Percentiles rank a stretch among this genome's conserved stretches.
Evolutionary conservation across 1,140 invertebrate genomes (phyloP).

Genomic region (Procambarus clarkii): DNA sequence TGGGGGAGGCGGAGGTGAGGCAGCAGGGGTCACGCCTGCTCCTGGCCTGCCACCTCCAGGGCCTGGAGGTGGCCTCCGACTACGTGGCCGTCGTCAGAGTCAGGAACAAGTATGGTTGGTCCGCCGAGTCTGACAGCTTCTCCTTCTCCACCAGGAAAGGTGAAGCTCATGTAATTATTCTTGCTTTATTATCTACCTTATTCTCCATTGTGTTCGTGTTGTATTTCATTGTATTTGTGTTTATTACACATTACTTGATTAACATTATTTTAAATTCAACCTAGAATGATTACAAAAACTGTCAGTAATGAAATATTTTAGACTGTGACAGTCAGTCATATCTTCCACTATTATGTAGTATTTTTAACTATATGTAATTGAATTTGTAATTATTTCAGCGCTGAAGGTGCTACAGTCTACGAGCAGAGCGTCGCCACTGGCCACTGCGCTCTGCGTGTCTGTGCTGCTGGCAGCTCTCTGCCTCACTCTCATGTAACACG

Average conservation of each 20-base stretch:
- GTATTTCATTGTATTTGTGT: neutral
- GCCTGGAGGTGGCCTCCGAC: too few species aligned
- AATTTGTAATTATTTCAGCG: neutral
- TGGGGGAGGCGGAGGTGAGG: too few species aligned
- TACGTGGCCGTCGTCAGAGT: too few species aligned
- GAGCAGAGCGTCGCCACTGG: neutral
- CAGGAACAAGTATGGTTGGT: too few species aligned
- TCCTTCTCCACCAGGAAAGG: too few species aligned
- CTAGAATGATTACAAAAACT: neutral
- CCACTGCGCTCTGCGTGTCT: neutral
- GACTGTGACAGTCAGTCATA: neutral
- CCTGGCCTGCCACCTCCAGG: too few species aligned
- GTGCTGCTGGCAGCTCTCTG: neutral
- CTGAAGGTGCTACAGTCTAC: conserved; percentile 8
- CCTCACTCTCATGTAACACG: neutral
- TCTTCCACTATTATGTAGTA: neutral
- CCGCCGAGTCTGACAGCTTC: too few species aligned
- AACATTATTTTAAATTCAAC: neutral
- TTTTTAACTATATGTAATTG: neutral
- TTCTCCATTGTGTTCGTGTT: neutral
- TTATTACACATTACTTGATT: conserved; percentile 70
- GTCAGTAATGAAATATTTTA: neutral
- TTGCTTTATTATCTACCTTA: too few species aligned
- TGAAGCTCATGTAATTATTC: too few species aligned
- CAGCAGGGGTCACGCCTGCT: too few species aligned